These are phyloP conservation scores for Rousettus madagascariensis DNA, from an alignment of 2,797 vertebrate species.

Conservation along the genomic window DNA sequence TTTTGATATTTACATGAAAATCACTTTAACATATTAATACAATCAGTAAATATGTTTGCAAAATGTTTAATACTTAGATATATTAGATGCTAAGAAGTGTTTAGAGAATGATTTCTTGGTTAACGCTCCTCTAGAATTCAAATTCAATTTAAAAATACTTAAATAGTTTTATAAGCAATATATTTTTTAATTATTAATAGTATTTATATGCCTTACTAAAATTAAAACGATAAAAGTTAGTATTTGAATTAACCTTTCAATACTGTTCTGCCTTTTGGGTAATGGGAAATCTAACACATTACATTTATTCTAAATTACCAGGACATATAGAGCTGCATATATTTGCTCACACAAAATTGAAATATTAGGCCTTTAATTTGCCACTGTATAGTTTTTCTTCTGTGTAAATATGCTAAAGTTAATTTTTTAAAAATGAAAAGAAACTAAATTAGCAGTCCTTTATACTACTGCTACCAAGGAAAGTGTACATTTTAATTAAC, in stretches of 20 bases:
- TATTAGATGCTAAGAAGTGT: not conserved
- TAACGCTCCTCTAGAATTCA: not conserved
- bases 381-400: not conserved
- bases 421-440: not conserved
- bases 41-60: not conserved
- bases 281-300: not conserved
- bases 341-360: not conserved
- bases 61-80: not conserved
- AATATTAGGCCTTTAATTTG: slow-evolving; percentile 6
- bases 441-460: slow-evolving; percentile 28
- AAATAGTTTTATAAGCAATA: slow-evolving; percentile 5
- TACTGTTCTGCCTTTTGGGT: not conserved
- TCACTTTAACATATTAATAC: not conserved
- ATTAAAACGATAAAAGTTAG: slow-evolving; percentile 23
- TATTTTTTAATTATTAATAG: slow-evolving; percentile 44
- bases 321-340: not conserved
- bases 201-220: slow-evolving; percentile 37
- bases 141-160: slow-evolving; percentile 28
- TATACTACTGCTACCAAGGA: not conserved
- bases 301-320: not conserved
- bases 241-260: slow-evolving; percentile 4
- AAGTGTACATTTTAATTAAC: slow-evolving; percentile 60
- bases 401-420: not conserved
- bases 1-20: not conserved
- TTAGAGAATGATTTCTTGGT: slow-evolving; percentile 35